Conservation (phyloP, 2,797 vertebrate species). For the Pelobates cultripes region DNA sequence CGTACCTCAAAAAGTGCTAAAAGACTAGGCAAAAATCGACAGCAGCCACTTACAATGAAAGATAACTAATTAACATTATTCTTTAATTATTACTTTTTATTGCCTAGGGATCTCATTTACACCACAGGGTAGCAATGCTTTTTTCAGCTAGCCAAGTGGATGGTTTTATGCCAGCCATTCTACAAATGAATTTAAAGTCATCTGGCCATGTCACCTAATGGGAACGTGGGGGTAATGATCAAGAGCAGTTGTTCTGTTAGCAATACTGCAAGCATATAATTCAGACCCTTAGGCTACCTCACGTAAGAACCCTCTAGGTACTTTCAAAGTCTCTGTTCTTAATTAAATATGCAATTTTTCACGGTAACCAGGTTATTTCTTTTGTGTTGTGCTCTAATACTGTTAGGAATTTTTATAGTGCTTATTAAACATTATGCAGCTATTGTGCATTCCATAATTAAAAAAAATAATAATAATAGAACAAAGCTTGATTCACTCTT, state of each 20-base stretch:
- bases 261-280: constrained; percentile 87
- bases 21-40: too few relatives aligned
- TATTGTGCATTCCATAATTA: constrained; percentile 88
- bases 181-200: constrained; percentile 84
- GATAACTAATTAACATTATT: constrained; percentile 85
- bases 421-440: constrained; percentile 85
- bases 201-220: constrained; percentile 85
- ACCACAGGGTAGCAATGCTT: constrained; percentile 74
- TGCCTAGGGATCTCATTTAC: constrained; percentile 80
- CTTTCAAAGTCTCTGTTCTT: constrained; percentile 91
- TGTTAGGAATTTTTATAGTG: constrained; percentile 78
- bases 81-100: constrained; percentile 82
- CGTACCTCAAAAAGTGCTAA: too few relatives aligned
- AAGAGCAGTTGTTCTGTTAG: constrained; percentile 82
- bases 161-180: constrained; percentile 73
- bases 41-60: constrained; percentile 16
- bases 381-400: constrained; percentile 86
- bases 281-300: constrained; percentile 82
- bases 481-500: constrained; percentile 90
- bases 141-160: constrained; percentile 73
- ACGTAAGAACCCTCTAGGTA: constrained; percentile 84
- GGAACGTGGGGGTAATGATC: constrained; percentile 86
- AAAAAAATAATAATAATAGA: constrained; percentile 75
- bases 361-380: constrained; percentile 89
- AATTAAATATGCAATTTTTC: constrained; percentile 97